These are phyloP conservation scores for Halcyon leucocephala DNA, from an alignment of 2,797 vertebrate species.

Conservation along the genomic window DNA sequence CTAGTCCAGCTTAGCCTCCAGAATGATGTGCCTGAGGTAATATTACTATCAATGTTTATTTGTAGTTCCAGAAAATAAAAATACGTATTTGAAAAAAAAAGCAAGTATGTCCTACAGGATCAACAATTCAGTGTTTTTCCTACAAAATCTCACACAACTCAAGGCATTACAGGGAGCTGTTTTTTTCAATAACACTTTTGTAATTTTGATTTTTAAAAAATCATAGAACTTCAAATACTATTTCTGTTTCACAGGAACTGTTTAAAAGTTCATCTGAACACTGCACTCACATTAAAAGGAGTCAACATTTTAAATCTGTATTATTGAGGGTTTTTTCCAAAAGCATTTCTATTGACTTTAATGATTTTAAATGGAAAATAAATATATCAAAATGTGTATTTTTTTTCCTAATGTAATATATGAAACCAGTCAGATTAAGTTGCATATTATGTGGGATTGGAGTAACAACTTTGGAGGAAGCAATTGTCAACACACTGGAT, in stretches of 20 bases:
- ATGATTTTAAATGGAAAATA: not conserved
- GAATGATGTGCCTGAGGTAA: conserved; percentile 26
- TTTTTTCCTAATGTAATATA: not conserved
- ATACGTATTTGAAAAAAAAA: conserved; percentile 41
- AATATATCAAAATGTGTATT: not conserved
- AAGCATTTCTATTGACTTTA: not conserved
- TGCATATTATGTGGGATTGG: not conserved
- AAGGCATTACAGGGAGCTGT: not conserved
- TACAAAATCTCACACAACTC: not conserved
- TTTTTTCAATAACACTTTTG: not conserved
- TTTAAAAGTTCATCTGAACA: not conserved
- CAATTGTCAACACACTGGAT: not conserved
- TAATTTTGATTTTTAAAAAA: not conserved
- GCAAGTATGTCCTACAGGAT: not conserved
- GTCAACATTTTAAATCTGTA: not conserved
- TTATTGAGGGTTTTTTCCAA: not conserved
- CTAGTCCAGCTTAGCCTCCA: not conserved
- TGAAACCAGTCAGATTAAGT: not conserved
- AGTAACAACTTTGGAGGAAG: not conserved
- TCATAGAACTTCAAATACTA: not conserved
- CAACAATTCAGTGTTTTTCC: not conserved
- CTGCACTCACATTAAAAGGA: not conserved
- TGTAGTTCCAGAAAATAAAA: conserved; percentile 44
- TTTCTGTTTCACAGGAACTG: not conserved
- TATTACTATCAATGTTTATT: not conserved